These are phyloP conservation scores for Tineola bisselliella DNA, from an alignment of 2,888 invertebrate species.

Conservation along the genomic window DNA sequence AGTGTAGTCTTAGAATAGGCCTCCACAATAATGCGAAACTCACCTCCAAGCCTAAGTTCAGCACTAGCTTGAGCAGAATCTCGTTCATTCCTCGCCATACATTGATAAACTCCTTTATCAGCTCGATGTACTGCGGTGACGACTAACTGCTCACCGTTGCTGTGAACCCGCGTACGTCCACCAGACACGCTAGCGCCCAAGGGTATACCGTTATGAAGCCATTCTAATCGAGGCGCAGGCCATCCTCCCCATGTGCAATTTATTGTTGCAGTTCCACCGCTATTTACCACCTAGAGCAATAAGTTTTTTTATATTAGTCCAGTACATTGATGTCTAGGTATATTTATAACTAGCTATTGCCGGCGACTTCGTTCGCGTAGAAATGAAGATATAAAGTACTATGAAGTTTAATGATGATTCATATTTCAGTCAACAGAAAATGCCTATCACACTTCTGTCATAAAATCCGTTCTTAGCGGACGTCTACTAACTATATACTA, in stretches of 20 bases:
- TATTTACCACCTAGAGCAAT: constrained; percentile 76
- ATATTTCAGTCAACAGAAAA: too few relatives aligned
- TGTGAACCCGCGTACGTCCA: constrained; percentile 41
- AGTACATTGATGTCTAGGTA: too few relatives aligned
- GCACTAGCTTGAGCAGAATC: constrained; percentile 85
- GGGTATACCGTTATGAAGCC: constrained; percentile 78
- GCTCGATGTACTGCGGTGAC: constrained; percentile 72
- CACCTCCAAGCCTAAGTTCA: constrained; percentile 81
- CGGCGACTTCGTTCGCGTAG: too few relatives aligned
- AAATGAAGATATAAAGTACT: too few relatives aligned
- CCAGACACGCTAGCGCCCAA: constrained; percentile 58
- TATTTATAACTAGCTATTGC: too few relatives aligned
- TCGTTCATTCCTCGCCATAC: constrained; percentile 80
- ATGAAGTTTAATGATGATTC: too few relatives aligned
- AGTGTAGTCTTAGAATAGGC: too few relatives aligned
- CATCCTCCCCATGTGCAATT: constrained; percentile 88
- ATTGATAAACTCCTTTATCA: constrained; percentile 91
- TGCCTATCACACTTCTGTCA: too few relatives aligned
- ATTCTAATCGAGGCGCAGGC: constrained; percentile 75
- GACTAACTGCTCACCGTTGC: constrained; percentile 45
- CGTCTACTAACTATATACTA: too few relatives aligned
- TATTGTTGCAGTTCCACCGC: constrained; percentile 82
- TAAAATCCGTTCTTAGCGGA: too few relatives aligned
- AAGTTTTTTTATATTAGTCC: too few relatives aligned
- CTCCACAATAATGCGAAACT: too few relatives aligned